A percentile compares a stretch with the other conserved stretches of the same genome.
Evolutionary conservation across 2,113 vertebrate species (phyloP).

Genomic region (Craseonycteris thonglongyai): DNA sequence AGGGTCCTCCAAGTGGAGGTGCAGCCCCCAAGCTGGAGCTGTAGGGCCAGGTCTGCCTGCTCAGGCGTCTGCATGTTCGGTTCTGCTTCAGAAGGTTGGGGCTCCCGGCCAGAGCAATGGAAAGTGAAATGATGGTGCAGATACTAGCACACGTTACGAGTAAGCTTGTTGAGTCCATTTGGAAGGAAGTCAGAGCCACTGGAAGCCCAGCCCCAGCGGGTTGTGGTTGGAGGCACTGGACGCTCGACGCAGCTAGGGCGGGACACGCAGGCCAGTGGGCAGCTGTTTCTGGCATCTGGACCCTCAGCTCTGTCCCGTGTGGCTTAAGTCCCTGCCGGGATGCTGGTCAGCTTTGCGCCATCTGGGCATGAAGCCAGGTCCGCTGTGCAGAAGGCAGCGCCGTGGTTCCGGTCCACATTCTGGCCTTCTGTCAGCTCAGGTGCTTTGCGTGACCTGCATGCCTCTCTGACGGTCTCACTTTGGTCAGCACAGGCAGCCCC

Average conservation of each 20-base stretch:
- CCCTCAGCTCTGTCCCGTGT: not conserved
- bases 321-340: not conserved
- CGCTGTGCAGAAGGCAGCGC: not conserved
- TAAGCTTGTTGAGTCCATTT: rapidly evolving
- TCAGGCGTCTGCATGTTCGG: not conserved
- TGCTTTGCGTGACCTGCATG: not conserved
- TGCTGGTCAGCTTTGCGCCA: rapidly evolving
- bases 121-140: rapidly evolving
- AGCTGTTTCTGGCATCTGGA: not conserved
- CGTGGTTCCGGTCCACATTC: not conserved
- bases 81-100: not conserved
- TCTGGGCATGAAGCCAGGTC: rapidly evolving
- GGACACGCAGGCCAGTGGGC: not conserved
- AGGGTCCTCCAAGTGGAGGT: no score
- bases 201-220: rapidly evolving
- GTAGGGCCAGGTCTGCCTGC: not conserved
- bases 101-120: rapidly evolving
- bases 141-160: no score
- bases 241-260: rapidly evolving
- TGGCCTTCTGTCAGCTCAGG: not conserved
- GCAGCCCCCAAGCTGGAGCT: not conserved
- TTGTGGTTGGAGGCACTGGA: rapidly evolving
- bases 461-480: not conserved
- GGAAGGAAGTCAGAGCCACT: not conserved
- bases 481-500: no score